These are phyloP conservation scores for Chrosomus eos DNA, from an alignment of 2,797 vertebrate genomes.

Conservation along the genomic window DNA sequence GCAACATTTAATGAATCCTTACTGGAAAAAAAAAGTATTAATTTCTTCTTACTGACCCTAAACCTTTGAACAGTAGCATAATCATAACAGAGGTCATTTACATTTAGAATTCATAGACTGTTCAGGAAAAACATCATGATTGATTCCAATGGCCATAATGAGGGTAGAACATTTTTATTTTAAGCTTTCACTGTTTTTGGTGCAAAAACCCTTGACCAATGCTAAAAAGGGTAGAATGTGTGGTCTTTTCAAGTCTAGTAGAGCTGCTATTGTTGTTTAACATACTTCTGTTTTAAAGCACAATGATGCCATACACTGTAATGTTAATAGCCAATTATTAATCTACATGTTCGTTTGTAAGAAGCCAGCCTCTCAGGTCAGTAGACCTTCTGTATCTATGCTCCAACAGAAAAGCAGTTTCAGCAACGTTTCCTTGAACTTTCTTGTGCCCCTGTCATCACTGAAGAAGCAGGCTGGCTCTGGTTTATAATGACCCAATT, in stretches of 20 bases:
- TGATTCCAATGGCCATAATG: neutral
- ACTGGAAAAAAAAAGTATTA: neutral
- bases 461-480: neutral
- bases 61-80: neutral
- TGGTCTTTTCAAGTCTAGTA: neutral
- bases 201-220: neutral
- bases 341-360: conserved; percentile 2
- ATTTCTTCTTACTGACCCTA: neutral
- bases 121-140: neutral
- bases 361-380: neutral
- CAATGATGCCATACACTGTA: neutral
- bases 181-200: neutral
- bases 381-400: neutral
- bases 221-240: neutral
- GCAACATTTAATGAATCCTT: neutral
- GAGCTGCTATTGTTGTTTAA: too few species aligned
- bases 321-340: conserved; percentile 2
- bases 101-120: neutral
- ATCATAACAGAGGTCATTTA: neutral
- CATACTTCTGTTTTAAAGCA: neutral
- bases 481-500: conserved; percentile 27
- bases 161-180: neutral
- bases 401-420: neutral
- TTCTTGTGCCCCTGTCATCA: neutral
- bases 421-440: neutral